A percentile compares a stretch with the other conserved stretches of the same genome.
phyloP scores from a whole-genome alignment of 2,113 vertebrate species.

The Pedetes capensis region DNA sequence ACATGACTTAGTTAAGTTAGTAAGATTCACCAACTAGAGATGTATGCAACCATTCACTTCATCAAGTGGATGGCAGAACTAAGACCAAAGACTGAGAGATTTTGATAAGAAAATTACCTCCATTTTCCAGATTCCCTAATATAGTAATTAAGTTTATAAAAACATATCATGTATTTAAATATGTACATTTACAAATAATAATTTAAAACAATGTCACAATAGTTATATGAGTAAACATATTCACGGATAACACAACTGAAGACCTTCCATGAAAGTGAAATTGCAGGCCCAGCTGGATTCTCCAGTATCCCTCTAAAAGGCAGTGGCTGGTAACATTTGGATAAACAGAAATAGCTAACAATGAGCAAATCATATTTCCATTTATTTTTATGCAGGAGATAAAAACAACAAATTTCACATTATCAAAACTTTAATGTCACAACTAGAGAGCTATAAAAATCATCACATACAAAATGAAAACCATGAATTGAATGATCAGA shows the following conservation, averaged over 20 bases:
- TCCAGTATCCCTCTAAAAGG: not conserved
- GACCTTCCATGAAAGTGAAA: not conserved
- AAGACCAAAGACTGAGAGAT: not conserved
- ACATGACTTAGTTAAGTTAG: not conserved
- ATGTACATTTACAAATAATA: not conserved
- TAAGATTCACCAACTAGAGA: not conserved
- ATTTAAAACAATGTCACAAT: not conserved
- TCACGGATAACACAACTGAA: not conserved
- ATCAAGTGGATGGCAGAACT: not conserved
- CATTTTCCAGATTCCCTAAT: not conserved
- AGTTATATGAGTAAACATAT: not conserved
- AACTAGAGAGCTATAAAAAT: not conserved
- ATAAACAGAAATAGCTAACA: not conserved
- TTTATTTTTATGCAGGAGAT: not conserved
- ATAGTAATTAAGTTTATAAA: not conserved
- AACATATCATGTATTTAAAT: not conserved
- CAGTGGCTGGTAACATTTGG: not conserved
- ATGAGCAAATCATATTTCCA: not conserved
- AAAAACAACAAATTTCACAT: conserved; percentile 29
- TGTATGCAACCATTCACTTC: not conserved
- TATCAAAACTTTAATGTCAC: not conserved
- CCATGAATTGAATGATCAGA: not conserved
- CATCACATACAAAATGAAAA: conserved; percentile 4
- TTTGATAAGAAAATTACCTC: not conserved
- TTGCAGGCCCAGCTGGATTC: not conserved